A percentile compares a stretch with the other conserved stretches of the same genome.
These are phyloP conservation scores for Mustela lutreola DNA, from an alignment of 2,113 vertebrate species.

Conservation along the genomic window DNA sequence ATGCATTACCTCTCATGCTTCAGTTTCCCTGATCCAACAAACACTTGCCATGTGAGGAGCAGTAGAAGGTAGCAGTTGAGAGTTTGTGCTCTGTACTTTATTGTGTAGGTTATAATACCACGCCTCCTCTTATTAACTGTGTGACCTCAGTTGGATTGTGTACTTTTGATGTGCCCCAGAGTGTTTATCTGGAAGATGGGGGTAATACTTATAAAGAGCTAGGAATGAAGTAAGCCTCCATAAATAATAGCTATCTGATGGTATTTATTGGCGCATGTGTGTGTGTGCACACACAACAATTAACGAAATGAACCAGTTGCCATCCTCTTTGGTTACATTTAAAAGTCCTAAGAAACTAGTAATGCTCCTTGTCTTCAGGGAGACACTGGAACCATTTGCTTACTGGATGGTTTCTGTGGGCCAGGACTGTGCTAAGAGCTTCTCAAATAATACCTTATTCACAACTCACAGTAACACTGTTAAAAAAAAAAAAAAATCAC, in stretches of 20 bases:
- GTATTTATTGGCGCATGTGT: not conserved
- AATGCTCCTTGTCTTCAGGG: not conserved
- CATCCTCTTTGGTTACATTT: not conserved
- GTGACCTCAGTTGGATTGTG: not conserved
- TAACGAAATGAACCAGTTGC: not conserved
- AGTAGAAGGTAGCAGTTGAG: not conserved
- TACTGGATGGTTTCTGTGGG: not conserved
- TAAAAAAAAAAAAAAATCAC: not conserved
- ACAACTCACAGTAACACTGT: not conserved
- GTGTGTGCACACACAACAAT: not conserved
- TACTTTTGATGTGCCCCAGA: not conserved
- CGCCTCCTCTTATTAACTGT: not conserved
- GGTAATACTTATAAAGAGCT: not conserved
- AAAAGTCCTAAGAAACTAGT: not conserved
- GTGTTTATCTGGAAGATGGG: not conserved
- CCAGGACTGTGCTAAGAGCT: not conserved
- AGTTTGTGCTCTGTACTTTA: not conserved
- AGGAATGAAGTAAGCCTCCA: not conserved
- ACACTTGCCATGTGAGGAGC: not conserved
- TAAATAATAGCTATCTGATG: not conserved
- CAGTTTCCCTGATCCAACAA: not conserved
- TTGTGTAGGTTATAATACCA: not conserved
- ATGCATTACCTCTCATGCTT: not conserved
- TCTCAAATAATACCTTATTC: slow-evolving; percentile 34
- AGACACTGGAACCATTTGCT: not conserved